These are phyloP conservation scores for Nycticryphes semicollaris DNA, from an alignment of 2,113 vertebrate species.

Conservation along the genomic window DNA sequence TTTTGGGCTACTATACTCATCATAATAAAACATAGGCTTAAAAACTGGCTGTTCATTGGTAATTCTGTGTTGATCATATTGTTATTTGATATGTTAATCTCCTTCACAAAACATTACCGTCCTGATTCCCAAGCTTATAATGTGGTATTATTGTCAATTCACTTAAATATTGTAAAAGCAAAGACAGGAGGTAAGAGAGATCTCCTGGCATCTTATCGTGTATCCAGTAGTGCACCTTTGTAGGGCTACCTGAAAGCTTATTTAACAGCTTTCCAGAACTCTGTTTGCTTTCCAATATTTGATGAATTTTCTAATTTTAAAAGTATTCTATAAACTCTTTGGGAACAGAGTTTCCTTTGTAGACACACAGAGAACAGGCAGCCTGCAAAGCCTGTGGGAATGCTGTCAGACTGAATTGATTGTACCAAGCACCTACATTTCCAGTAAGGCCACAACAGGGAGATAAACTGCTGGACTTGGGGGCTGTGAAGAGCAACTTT, in stretches of 20 bases:
- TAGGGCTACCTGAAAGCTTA: background rate
- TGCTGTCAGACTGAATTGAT: background rate
- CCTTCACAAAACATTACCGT: background rate
- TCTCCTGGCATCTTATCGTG: background rate
- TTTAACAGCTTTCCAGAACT: background rate
- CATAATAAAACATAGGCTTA: background rate
- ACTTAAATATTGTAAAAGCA: background rate
- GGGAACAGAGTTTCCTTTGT: background rate
- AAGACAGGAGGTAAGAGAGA: background rate
- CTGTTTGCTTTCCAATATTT: background rate
- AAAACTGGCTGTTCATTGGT: background rate
- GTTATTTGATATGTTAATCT: background rate
- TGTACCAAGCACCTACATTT: fast-evolving
- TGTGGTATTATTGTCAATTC: background rate
- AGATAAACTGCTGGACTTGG: background rate
- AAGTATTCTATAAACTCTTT: background rate
- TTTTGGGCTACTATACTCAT: background rate
- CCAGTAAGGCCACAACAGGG: background rate
- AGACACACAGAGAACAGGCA: background rate
- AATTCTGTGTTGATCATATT: background rate
- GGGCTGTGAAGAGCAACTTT: background rate
- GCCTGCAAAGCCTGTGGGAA: fast-evolving
- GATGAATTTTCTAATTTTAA: background rate
- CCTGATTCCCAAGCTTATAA: background rate
- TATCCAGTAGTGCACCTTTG: background rate